A percentile compares a stretch with the other conserved stretches of the same genome.
These are phyloP conservation scores for Dinoponera quadriceps DNA, from an alignment of 1,140 invertebrate genomes.

Conservation along the genomic window DNA sequence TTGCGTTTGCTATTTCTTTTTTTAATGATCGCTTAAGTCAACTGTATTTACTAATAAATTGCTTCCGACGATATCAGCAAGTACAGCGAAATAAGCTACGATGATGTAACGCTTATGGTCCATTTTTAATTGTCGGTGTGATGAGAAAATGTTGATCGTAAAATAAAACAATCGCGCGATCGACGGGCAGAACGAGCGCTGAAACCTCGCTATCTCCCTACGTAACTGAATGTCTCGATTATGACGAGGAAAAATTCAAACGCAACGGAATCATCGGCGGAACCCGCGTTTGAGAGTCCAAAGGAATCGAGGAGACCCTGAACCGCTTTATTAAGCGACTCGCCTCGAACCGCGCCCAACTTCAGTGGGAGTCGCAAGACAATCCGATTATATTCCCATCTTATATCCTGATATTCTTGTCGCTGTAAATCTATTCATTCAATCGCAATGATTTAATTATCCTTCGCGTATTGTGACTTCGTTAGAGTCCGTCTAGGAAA, in stretches of 20 bases:
- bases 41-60: neutral
- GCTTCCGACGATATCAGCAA: neutral
- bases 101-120: too few relatives aligned
- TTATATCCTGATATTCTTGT: neutral
- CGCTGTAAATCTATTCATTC: neutral
- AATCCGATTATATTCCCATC: constrained; percentile 25
- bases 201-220: too few relatives aligned
- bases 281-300: neutral
- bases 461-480: neutral
- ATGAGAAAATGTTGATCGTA: too few relatives aligned
- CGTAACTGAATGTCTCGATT: too few relatives aligned
- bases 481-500: neutral
- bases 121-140: too few relatives aligned
- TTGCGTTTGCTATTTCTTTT: neutral
- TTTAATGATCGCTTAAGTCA: neutral
- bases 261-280: neutral
- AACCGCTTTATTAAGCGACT: neutral
- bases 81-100: too few relatives aligned
- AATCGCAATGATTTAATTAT: neutral
- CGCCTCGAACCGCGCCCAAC: neutral
- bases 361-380: constrained; percentile 1
- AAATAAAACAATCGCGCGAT: too few relatives aligned
- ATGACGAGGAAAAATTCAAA: neutral
- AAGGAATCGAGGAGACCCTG: neutral
- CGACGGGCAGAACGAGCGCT: too few relatives aligned